Percentiles rank a stretch among this genome's conserved stretches.
Evolutionary conservation across 2,113 vertebrate species (phyloP).

Genomic region (Passer domesticus): DNA sequence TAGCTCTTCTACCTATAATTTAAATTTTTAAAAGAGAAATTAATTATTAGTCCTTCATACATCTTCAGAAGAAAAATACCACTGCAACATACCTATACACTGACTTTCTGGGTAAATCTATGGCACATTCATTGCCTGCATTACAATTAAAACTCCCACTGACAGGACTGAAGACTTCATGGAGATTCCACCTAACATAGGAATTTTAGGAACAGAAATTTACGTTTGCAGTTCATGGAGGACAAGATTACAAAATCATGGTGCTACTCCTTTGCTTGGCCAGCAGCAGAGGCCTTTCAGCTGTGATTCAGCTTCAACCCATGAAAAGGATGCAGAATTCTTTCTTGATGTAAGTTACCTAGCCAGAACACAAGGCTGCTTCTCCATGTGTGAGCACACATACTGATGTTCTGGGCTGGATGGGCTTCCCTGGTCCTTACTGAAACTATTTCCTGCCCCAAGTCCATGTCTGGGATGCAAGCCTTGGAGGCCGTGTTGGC

Average conservation of each 20-base stretch:
- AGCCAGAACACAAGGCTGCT: neutral
- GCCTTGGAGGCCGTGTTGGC: neutral
- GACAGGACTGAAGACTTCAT: accelerated
- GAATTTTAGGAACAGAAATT: neutral
- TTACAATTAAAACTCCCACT: neutral
- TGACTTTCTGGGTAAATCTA: neutral
- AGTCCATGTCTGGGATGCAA: neutral
- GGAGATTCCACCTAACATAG: neutral
- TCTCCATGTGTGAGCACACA: neutral
- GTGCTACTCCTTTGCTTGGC: neutral
- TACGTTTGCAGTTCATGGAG: neutral
- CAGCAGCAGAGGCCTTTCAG: neutral
- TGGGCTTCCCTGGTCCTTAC: neutral
- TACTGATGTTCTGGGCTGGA: neutral
- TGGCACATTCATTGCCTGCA: neutral
- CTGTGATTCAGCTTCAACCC: neutral
- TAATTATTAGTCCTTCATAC: neutral
- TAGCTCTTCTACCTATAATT: neutral
- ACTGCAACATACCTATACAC: accelerated
- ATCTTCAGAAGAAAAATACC: neutral
- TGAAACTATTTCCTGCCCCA: neutral
- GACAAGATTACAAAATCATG: neutral
- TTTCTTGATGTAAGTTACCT: neutral
- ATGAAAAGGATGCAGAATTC: neutral
- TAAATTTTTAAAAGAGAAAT: neutral